These are phyloP conservation scores for Dendrocopos noguchii DNA, from an alignment of 2,113 vertebrate genomes.

Conservation along the genomic window DNA sequence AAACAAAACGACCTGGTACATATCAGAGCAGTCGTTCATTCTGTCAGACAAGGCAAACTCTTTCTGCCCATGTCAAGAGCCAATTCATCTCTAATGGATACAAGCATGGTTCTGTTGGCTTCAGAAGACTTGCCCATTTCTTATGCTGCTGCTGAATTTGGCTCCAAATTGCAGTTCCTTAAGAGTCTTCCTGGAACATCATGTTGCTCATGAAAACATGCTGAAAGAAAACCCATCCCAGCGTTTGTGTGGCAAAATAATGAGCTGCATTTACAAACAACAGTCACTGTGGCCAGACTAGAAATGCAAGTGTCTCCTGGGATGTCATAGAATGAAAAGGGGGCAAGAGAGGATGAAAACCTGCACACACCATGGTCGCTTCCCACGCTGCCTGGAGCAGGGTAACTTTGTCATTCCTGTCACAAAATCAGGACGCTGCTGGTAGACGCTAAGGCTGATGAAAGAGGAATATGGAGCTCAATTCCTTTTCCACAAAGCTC, in stretches of 20 bases:
- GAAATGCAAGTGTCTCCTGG: not conserved
- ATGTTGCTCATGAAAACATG: conserved; percentile 17
- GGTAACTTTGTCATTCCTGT: not conserved
- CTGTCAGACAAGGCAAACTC: conserved; percentile 18
- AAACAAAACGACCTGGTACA: conserved; percentile 56
- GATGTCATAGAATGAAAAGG: not conserved
- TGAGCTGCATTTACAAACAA: not conserved
- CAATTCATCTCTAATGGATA: conserved; percentile 37
- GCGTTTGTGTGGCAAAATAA: conserved; percentile 8
- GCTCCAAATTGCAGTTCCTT: conserved; percentile 46
- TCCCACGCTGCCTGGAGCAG: not conserved
- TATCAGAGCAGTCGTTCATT: conserved; percentile 21
- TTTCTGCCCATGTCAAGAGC: conserved; percentile 5
- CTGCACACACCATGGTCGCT: not conserved
- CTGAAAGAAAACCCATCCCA: conserved; percentile 1
- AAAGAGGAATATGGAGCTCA: not conserved
- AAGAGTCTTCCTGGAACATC: conserved; percentile 45
- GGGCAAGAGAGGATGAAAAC: not conserved
- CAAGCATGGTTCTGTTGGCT: not conserved
- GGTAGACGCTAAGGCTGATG: not conserved
- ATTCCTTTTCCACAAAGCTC: not conserved
- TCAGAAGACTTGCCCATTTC: conserved; percentile 16
- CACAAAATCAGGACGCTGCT: not conserved
- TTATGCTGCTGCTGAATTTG: conserved; percentile 40
- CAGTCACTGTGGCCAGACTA: not conserved